Percentiles rank a stretch among this genome's conserved stretches.
Conservation (phyloP, 2,888 invertebrate species). For the Eudasyphora cyanicolor region DNA sequence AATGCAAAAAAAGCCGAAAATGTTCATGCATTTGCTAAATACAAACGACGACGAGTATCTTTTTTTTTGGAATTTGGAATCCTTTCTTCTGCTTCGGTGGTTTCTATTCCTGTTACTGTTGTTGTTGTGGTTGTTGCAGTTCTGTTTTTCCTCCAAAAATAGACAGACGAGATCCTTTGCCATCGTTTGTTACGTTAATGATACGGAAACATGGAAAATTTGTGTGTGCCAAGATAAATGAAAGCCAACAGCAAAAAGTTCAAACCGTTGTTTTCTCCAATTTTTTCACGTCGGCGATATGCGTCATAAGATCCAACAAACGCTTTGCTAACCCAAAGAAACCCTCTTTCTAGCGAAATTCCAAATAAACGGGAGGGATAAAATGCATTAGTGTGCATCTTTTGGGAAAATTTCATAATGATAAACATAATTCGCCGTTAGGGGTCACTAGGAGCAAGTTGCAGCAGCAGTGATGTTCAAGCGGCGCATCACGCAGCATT, state of each 20-base stretch:
- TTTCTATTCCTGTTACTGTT: slow-evolving; percentile 6
- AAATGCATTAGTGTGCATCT: slow-evolving; percentile 1
- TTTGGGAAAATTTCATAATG: neutral
- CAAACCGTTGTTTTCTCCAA: neutral
- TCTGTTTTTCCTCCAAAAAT: neutral
- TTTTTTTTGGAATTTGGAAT: slow-evolving; percentile 19
- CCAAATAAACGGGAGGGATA: neutral
- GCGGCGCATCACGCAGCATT: neutral
- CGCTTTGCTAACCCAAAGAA: neutral
- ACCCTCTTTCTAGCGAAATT: neutral
- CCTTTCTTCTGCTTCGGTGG: neutral
- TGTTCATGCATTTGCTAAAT: slow-evolving; percentile 40
- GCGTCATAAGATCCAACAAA: slow-evolving; percentile 46
- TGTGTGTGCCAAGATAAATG: slow-evolving; percentile 41
- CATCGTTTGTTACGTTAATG: slow-evolving; percentile 43
- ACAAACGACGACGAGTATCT: slow-evolving; percentile 21
- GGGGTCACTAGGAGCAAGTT: neutral
- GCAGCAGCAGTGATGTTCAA: neutral
- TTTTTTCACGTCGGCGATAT: slow-evolving; percentile 5
- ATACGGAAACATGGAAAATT: slow-evolving; percentile 45
- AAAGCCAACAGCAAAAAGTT: slow-evolving; percentile 38
- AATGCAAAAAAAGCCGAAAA: slow-evolving; percentile 54
- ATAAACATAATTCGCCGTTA: neutral
- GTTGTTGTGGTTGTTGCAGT: neutral
- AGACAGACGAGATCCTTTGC: slow-evolving; percentile 19